Evolutionary conservation across 2,888 invertebrate genomes (phyloP), one percentile per base, ranked within the genome.

Genomic region (Nipponacmea schrenckii): DNA sequence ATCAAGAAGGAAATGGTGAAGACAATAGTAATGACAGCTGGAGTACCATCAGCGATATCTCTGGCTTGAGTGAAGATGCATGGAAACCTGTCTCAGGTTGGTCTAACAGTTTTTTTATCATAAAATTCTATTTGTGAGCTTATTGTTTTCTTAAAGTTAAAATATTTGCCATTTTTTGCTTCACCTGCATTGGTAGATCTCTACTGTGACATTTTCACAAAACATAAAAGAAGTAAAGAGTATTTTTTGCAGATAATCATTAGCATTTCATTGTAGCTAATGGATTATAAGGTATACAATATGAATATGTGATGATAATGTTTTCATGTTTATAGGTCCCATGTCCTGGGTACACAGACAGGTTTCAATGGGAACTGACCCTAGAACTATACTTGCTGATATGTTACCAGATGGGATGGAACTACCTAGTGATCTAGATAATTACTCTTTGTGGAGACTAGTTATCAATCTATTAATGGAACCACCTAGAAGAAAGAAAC

Each of bases 401-500:
- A 86, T 93, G 69, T 90, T 93, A 17, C 92, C 92, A 68, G 91
- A 92, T 81, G 91, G 92, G 46, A 91, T 91, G 64, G 91, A 77
- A 14, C 82, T 87, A 15, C 85, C 87, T 7, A 80, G 82, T 24
- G 82, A 83, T 50, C 72, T 85, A 27, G 85, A 87, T 77, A 83
- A 87, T 71, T 76, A 84, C 20, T 81, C 90, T 14, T 82, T 92
- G 68, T 92, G 92, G 92, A 91, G 90, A 88, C 89, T 92, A 44
- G 90, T 94, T 76, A 90, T 93, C 24, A 92, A 91, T 80, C 91
- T 93, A 87, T 86, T 93, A 80, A 91, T 92, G 17, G 94, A 94
- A 84, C 94, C 94, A 17, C 94, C 94, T 2, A 91, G 92, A 68
- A 89, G 94, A 68, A 91, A 92, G 74, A 93, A 93, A 82, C 89